These are phyloP conservation scores for Stratiomys singularior DNA, from an alignment of 2,888 invertebrate species.

Conservation along the genomic window DNA sequence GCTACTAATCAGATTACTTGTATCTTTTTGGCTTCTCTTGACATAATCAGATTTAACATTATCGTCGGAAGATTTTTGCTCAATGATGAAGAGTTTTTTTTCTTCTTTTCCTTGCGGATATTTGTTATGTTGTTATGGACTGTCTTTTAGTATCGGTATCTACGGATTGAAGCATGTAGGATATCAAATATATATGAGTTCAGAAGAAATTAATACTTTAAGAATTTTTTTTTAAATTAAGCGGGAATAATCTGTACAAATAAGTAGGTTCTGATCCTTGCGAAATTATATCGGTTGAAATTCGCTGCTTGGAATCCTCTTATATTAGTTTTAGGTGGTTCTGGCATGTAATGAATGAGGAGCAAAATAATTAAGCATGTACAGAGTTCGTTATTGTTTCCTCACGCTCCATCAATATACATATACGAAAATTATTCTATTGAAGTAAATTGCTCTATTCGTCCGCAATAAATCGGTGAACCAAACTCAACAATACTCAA, in stretches of 20 bases:
- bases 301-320: too few species aligned
- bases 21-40: conserved; percentile 45
- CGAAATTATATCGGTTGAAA: too few species aligned
- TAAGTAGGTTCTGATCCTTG: too few species aligned
- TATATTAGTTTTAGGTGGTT: too few species aligned
- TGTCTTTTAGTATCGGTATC: neutral
- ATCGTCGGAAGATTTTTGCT: neutral
- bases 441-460: neutral
- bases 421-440: too few species aligned
- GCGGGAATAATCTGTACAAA: neutral
- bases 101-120: too few species aligned
- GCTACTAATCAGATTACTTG: conserved; percentile 41
- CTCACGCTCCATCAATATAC: too few species aligned
- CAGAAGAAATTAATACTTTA: neutral
- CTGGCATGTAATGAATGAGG: too few species aligned
- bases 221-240: too few species aligned
- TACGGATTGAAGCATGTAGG: neutral
- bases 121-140: neutral
- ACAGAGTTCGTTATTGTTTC: too few species aligned
- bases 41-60: conserved; percentile 42
- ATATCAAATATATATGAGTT: neutral
- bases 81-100: conserved; percentile 1
- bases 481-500: neutral
- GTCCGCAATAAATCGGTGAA: neutral
- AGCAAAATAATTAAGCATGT: too few species aligned